Base-by-base conservation (phyloP, 2,888 invertebrate species). In the Athripsodes cinereus region DNA sequence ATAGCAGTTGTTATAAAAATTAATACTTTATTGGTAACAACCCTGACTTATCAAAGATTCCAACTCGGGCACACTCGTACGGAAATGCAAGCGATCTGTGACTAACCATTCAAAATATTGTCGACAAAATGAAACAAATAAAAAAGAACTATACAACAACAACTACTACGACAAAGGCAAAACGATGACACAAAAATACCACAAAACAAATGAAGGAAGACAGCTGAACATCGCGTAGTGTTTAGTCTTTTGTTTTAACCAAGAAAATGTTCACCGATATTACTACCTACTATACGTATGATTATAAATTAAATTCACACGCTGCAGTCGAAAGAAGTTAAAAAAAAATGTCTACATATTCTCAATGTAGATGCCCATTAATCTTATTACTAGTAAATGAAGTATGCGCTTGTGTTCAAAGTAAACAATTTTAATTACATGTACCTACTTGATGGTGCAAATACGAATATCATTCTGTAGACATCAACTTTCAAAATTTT, bases 51-150 rank as follows among this genome's bases (percentile, higher is more conserved):
- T 26, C 26, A 3, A 26, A 26, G 26, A 26, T 26, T 26, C 26
- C 26, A 26, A 26, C 26, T 26, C 26, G 26, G 26, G 26, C 10
- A 26, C 40, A 16, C 3, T 13, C 40, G 5, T 40, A 40, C 40
- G 40, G 40, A 40, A 40, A 40, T 40, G 40, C 40, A 40, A 40
- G 40, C 40, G 40, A 40, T 40, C 40, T 40, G 40, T 40, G 40
- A 40, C 40, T 40, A 40, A 40, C 40, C 16, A 40, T 40, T 40
- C 5, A 40, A 40, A 40, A 40, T 40, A 40, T 40, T 31, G 31
- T 31, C 31, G 31, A 31, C 31, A 31, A 31, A 31, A 31, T 31
- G 31, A 31, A 31, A 40, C 13, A 40, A 40, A 40, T 8, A 40
- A 40, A 40, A 40, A 40, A 16, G 13, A 16, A 40, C 40, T 26